Conservation (phyloP, 2,888 invertebrate species). For the Drosophila barbarae region DNA sequence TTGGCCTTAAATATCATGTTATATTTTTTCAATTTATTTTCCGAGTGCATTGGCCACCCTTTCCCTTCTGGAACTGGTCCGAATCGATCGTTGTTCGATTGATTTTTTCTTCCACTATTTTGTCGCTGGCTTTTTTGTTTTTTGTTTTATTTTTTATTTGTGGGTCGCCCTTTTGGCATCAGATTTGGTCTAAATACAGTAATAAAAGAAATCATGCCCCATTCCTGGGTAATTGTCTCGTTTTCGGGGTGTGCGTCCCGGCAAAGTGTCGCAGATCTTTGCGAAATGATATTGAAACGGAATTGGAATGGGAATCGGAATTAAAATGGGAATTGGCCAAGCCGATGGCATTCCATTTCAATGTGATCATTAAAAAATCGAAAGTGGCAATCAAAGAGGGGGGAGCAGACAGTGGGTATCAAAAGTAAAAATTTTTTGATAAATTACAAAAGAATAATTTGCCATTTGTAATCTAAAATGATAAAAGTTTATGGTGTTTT, state of each 20-base stretch:
- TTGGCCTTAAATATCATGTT: neutral
- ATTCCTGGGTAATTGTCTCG: slow-evolving; percentile 52
- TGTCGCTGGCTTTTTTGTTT: slow-evolving; percentile 10
- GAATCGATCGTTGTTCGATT: slow-evolving; percentile 38
- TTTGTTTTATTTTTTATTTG: slow-evolving; percentile 24
- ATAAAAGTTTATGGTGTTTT: neutral
- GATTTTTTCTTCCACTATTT: slow-evolving; percentile 37
- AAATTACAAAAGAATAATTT: neutral
- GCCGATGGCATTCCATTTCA: slow-evolving; percentile 18
- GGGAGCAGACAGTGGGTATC: slow-evolving; percentile 4
- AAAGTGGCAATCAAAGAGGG: slow-evolving; percentile 19
- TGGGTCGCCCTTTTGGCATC: slow-evolving; percentile 51
- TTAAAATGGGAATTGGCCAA: slow-evolving; percentile 26
- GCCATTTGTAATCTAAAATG: neutral
- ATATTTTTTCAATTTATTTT: neutral
- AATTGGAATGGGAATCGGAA: slow-evolving; percentile 15
- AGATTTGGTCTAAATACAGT: slow-evolving; percentile 53
- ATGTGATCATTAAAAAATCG: slow-evolving; percentile 39
- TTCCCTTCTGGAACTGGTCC: slow-evolving; percentile 19
- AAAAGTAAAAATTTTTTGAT: neutral
- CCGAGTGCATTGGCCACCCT: neutral
- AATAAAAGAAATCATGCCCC: slow-evolving; percentile 54
- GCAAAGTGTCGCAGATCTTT: slow-evolving; percentile 41
- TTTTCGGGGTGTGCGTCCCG: slow-evolving; percentile 62
- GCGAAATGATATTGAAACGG: slow-evolving; percentile 7